Evolutionary conservation across 2,797 vertebrate species (phyloP).

Genomic region (Chelmon rostratus): DNA sequence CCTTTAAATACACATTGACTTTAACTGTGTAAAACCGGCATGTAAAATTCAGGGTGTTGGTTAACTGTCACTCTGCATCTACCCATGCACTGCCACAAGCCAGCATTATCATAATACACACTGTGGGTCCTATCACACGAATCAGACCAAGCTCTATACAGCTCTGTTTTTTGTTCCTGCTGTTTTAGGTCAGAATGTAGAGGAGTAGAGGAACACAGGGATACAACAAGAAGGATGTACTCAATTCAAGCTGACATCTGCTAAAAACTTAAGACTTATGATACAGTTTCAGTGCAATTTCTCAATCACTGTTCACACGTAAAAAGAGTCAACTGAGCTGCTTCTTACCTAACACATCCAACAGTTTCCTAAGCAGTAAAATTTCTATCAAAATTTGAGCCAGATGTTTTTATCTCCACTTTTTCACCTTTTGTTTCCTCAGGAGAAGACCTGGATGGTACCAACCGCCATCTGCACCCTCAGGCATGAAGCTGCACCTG

Average conservation of each 20-base stretch:
- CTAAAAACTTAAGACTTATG: no score
- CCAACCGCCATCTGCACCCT: slow-evolving; percentile 35
- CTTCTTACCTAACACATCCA: neutral
- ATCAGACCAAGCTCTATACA: slow-evolving; percentile 17
- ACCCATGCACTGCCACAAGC: neutral
- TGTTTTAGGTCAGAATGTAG: slow-evolving; percentile 54
- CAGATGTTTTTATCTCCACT: neutral
- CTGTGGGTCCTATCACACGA: slow-evolving; percentile 20
- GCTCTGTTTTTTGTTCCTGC: neutral
- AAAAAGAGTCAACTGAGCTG: neutral
- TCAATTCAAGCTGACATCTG: slow-evolving; percentile 25
- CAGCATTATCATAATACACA: slow-evolving; percentile 15
- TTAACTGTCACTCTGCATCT: slow-evolving; percentile 28
- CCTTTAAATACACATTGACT: neutral
- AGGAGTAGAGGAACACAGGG: slow-evolving; percentile 34
- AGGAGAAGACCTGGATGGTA: slow-evolving; percentile 23
- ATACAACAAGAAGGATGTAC: slow-evolving; percentile 26
- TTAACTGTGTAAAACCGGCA: slow-evolving; percentile 7
- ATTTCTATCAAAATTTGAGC: neutral
- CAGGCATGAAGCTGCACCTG: slow-evolving; percentile 44
- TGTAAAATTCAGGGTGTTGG: slow-evolving; percentile 2
- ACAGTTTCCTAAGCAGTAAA: neutral
- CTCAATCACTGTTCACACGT: neutral
- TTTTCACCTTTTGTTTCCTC: slow-evolving; percentile 61
- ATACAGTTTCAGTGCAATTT: no score